These are phyloP conservation scores for Teleiodes luculella DNA, from an alignment of 2,888 invertebrate genomes.

Conservation along the genomic window DNA sequence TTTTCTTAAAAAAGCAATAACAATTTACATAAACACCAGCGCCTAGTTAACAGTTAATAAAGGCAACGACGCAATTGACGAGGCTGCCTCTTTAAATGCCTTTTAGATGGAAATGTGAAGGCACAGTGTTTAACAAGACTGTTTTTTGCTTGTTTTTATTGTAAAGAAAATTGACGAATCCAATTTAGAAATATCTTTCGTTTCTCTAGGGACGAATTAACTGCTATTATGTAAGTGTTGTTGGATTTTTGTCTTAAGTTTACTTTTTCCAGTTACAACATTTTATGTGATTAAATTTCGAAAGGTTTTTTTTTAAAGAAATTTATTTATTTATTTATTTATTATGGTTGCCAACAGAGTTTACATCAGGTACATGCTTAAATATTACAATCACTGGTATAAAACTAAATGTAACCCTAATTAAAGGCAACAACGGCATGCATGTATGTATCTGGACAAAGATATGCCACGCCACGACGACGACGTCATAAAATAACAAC, in stretches of 20 bases:
- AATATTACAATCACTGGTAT: no score
- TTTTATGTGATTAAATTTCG: background rate
- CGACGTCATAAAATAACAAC: no score
- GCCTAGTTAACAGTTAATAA: constrained; percentile 78
- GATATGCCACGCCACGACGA: no score
- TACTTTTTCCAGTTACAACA: background rate
- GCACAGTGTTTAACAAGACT: constrained; percentile 67
- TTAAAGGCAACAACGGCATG: no score
- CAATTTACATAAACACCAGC: constrained; percentile 77
- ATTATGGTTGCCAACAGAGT: no score
- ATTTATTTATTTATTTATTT: no score
- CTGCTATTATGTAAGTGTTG: background rate
- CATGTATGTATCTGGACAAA: no score
- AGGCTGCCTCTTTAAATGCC: constrained; percentile 59
- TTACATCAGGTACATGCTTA: no score
- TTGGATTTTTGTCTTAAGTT: no score
- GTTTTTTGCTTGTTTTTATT: constrained; percentile 36
- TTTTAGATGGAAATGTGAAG: constrained; percentile 70
- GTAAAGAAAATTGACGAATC: constrained; percentile 30
- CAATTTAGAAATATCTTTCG: constrained; percentile 23
- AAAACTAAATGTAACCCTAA: no score
- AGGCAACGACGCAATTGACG: constrained; percentile 73
- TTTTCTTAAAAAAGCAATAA: constrained; percentile 77
- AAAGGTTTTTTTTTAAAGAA: no score
- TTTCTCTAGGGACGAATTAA: background rate